phyloP scores from a whole-genome alignment of 2,888 invertebrate species.

The Drosophila mulleri region DNA sequence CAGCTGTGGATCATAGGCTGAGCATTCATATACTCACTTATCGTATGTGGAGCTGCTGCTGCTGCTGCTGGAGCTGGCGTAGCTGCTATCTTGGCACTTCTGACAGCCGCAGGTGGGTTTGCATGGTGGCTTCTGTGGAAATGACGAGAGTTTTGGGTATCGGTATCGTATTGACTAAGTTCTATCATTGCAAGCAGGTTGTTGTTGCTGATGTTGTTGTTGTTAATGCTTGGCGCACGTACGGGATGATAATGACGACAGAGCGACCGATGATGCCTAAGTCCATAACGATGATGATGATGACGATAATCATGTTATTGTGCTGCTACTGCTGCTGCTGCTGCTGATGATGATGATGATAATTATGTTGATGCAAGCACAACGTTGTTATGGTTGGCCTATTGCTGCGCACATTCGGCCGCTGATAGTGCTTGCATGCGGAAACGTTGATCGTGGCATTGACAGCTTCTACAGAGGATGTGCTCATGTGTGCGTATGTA shows the following conservation, averaged over 20 bases:
- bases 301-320: conserved; percentile 22
- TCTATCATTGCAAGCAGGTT: conserved; percentile 33
- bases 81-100: conserved; percentile 53
- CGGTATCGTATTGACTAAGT: conserved; percentile 51
- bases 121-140: conserved; percentile 68
- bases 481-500: conserved; percentile 3
- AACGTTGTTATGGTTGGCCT: conserved; percentile 46
- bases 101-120: conserved; percentile 67
- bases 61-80: conserved; percentile 35
- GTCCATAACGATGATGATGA: conserved; percentile 17
- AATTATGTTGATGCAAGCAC: conserved; percentile 38
- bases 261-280: conserved; percentile 13
- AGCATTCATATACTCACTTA: conserved; percentile 47
- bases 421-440: conserved; percentile 53
- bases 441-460: conserved; percentile 28
- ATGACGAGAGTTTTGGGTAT: conserved; percentile 36
- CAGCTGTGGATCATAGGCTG: background rate
- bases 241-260: conserved; percentile 63
- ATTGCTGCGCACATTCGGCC: conserved; percentile 18
- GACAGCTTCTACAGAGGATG: conserved; percentile 24
- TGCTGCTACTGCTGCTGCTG: conserved; percentile 13
- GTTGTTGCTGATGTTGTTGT: conserved; percentile 8
- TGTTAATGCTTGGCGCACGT: conserved; percentile 61
- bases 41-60: conserved; percentile 48
- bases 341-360: conserved; percentile 31